Evolutionary conservation across 92 coral and sea anemone species (phyloP).

Genomic region (Metridium senile): DNA sequence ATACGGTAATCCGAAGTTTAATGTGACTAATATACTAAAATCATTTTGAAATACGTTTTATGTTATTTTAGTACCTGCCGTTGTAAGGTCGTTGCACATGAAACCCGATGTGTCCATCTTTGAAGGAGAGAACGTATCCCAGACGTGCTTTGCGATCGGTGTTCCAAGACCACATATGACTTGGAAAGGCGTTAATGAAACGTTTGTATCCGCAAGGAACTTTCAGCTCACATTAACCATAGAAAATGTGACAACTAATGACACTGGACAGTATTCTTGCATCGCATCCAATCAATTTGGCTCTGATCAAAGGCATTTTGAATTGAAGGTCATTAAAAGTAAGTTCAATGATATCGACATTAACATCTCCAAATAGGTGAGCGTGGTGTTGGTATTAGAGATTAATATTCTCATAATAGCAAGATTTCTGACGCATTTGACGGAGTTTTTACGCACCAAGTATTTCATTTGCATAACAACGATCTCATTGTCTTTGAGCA

Average conservation of each 20-base stretch:
- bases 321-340: constrained; percentile 11
- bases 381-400: too few species aligned
- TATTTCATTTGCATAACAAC: too few species aligned
- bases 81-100: background rate
- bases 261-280: constrained; percentile 19
- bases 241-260: background rate
- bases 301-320: background rate
- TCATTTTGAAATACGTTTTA: too few species aligned
- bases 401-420: too few species aligned
- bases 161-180: constrained; percentile 19
- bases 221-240: background rate
- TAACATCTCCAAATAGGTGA: too few species aligned
- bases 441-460: too few species aligned
- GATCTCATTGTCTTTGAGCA: too few species aligned
- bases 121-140: constrained; percentile 22
- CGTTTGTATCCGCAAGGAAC: background rate
- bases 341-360: background rate
- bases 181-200: constrained; percentile 9
- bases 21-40: too few species aligned
- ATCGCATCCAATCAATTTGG: constrained; percentile 24
- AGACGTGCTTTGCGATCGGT: constrained; percentile 21
- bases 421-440: too few species aligned
- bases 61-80: constrained; percentile 15
- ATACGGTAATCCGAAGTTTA: too few species aligned
- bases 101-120: background rate